Base-by-base conservation (phyloP, 2,113 vertebrate species). In the Salvator merianae region DNA sequence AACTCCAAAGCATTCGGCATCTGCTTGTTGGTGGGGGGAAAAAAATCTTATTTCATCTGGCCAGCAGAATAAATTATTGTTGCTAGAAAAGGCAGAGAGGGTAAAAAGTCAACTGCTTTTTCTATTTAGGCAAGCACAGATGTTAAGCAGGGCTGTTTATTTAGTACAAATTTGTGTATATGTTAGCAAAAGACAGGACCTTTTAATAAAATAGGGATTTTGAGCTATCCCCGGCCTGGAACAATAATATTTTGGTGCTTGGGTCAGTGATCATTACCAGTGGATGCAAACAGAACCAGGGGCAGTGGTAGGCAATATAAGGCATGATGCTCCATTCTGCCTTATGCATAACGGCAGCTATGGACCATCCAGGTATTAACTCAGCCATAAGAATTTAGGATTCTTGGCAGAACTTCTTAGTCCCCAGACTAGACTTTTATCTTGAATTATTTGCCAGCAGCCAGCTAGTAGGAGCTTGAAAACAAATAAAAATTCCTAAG, bases 141-240 rank as follows among this genome's bases (percentile, higher is more conserved):
- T 95, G 95, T 93, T 92, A 88, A 92, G 92, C 93, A 91, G 73
- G 94, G 84, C 90, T 93, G 88, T 94, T 94, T 96, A 95, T 91
- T 93, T 91, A 91, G 82, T 94, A 95, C 92, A 88, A 47, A 83
- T 87, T 79, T 91, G 88, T 95, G 93, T 95, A 76, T 93, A 94
- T 84, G 84, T 94, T 94, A 95, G 90, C 59, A 43, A 88, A 92
- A 91, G 90, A 90, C 89, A 94, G 90, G 91, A 43, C 84, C 91
- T 84, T 95, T 95, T 95, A 94, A 93, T 93, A 94, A 95, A 90
- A 92, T 63, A 74, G 86, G 30, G 36, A 84, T 3, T 71, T 71
- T 40, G 22, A 71, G 40, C 38, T 63, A 7, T 47, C 36, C 13
- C 36, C 26, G 34, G 53, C n/a, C 71, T 43, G 38, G 38, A 47